Percentiles rank a stretch among this genome's conserved stretches.
Conservation (phyloP, 2,888 invertebrate species). For the Herminia tarsipennalis region DNA sequence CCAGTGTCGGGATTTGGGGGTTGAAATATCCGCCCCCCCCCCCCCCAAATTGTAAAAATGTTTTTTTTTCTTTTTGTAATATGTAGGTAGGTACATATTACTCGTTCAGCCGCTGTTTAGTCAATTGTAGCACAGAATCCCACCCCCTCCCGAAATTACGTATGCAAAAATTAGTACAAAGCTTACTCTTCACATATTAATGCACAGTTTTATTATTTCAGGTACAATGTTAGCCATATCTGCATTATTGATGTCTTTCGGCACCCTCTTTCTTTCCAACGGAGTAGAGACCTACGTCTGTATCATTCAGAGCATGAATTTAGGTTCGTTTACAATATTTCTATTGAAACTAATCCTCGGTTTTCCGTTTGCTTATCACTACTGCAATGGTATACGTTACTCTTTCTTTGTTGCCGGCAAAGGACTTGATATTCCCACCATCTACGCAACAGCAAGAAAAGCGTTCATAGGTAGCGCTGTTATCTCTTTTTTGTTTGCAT, state of each 20-base stretch:
- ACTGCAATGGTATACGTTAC: conserved; percentile 67
- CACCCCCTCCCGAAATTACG: too few species aligned
- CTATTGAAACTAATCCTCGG: conserved; percentile 61
- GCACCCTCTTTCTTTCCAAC: conserved; percentile 62
- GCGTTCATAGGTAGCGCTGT: conserved; percentile 43
- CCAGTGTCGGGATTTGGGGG: too few species aligned
- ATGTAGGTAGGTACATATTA: too few species aligned
- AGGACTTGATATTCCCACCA: conserved; percentile 50
- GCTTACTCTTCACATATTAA: background rate
- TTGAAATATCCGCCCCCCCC: too few species aligned
- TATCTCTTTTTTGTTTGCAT: conserved; percentile 47
- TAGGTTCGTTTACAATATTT: conserved; percentile 46
- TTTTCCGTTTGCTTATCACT: conserved; percentile 65
- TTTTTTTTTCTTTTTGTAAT: too few species aligned
- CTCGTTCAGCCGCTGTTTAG: too few species aligned
- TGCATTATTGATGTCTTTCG: conserved; percentile 55
- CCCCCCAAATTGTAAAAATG: too few species aligned
- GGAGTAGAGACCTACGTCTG: conserved; percentile 68
- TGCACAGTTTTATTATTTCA: conserved; percentile 41
- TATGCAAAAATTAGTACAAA: background rate
- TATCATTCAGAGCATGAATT: conserved; percentile 67
- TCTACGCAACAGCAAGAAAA: conserved; percentile 51
- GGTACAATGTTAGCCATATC: conserved; percentile 56
- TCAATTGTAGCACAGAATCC: too few species aligned
- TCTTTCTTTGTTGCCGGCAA: conserved; percentile 60